These are phyloP conservation scores for Drosophila prolongata DNA, from an alignment of 2,888 invertebrate genomes.

Conservation along the genomic window DNA sequence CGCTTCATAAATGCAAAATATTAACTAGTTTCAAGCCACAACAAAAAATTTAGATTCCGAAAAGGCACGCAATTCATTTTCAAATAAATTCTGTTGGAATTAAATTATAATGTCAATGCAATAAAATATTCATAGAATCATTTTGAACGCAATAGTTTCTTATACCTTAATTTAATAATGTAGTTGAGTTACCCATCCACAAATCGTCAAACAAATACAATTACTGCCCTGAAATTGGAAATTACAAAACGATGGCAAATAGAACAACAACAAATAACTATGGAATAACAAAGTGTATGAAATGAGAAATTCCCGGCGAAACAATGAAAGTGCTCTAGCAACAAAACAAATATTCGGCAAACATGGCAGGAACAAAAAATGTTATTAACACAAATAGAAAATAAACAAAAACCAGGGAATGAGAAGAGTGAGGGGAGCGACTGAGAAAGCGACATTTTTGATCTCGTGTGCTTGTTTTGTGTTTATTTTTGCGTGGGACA, in stretches of 20 bases:
- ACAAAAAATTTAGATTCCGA: neutral
- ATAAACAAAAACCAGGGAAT: slow-evolving; percentile 38
- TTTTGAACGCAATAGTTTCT: neutral
- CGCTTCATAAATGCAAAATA: neutral
- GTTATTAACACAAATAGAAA: slow-evolving; percentile 52
- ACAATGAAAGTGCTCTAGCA: slow-evolving; percentile 54
- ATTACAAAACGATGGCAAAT: slow-evolving; percentile 27
- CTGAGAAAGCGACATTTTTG: slow-evolving; percentile 16
- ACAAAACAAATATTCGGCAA: slow-evolving; percentile 37
- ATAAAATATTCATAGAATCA: neutral
- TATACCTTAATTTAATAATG: neutral
- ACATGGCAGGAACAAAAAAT: slow-evolving; percentile 31
- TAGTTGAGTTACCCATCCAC: slow-evolving; percentile 21
- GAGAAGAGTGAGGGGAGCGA: neutral
- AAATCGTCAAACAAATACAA: slow-evolving; percentile 21
- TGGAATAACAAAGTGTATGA: slow-evolving; percentile 53
- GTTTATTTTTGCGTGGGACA: slow-evolving; percentile 25
- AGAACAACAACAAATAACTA: slow-evolving; percentile 19
- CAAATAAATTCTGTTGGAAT: neutral
- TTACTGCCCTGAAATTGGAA: slow-evolving; percentile 16
- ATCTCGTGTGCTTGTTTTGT: slow-evolving; percentile 39
- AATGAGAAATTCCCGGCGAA: slow-evolving; percentile 41
- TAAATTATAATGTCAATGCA: neutral
- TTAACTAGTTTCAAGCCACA: neutral
- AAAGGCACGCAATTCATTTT: neutral